These are phyloP conservation scores for Saccostrea glomerata DNA, from an alignment of 1,140 invertebrate genomes.

Conservation along the genomic window DNA sequence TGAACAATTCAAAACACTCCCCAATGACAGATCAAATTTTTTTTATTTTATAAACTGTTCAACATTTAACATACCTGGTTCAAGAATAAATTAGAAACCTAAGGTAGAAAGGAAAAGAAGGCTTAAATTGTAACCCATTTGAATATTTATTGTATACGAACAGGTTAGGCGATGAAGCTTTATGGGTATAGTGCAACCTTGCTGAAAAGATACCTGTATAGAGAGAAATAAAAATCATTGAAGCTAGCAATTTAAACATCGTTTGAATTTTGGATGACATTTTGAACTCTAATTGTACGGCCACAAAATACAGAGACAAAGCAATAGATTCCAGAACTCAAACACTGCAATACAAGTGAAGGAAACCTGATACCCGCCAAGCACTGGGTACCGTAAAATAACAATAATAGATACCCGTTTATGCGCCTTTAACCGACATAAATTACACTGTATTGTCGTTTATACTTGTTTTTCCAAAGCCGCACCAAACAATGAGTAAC, in stretches of 20 bases:
- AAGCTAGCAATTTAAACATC: not conserved
- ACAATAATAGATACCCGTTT: not conserved
- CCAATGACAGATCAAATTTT: not conserved
- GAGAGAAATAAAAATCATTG: not conserved
- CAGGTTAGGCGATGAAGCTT: too few relatives aligned
- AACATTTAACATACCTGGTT: not conserved
- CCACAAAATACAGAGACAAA: not conserved
- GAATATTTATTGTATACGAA: too few relatives aligned
- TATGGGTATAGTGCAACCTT: too few relatives aligned
- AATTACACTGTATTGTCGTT: too few relatives aligned
- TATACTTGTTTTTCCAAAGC: not conserved
- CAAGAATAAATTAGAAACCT: not conserved
- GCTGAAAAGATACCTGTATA: not conserved
- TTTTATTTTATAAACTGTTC: not conserved
- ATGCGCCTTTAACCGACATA: not conserved
- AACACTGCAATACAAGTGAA: not conserved
- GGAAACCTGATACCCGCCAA: not conserved
- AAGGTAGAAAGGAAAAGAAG: not conserved
- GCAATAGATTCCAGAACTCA: not conserved
- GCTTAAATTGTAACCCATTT: too few relatives aligned
- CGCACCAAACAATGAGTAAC: not conserved
- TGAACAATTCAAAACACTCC: not conserved
- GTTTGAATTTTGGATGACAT: not conserved
- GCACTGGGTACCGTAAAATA: not conserved
- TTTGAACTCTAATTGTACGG: not conserved